A percentile compares a stretch with the other conserved stretches of the same genome.
phyloP scores from a whole-genome alignment of 1,140 invertebrate genomes.

The Andricus grossulariae region DNA sequence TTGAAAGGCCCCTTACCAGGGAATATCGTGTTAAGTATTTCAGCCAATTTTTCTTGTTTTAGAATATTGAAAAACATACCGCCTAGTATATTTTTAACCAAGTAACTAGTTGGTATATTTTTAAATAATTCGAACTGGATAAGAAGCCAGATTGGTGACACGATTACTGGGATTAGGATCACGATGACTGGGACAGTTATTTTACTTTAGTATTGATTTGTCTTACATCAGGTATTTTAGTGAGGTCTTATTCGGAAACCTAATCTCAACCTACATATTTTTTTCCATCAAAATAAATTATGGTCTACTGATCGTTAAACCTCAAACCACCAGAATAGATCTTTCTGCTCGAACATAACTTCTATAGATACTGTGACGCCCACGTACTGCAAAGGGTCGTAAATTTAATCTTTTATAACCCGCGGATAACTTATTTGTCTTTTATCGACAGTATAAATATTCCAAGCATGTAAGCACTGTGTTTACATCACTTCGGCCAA shows the following conservation, averaged over 20 bases:
- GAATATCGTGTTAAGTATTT: too few relatives aligned
- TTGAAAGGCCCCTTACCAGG: too few relatives aligned
- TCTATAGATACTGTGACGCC: conserved; percentile 54
- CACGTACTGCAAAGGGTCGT: conserved; percentile 51
- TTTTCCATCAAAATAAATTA: background rate
- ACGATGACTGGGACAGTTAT: too few relatives aligned
- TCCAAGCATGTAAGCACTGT: conserved; percentile 34
- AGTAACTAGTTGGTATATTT: background rate
- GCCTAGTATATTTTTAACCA: too few relatives aligned
- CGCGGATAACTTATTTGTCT: conserved; percentile 59
- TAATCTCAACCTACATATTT: background rate
- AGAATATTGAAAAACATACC: too few relatives aligned
- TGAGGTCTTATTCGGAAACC: background rate
- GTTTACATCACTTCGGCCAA: conserved; percentile 39
- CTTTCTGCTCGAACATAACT: background rate
- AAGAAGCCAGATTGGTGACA: background rate
- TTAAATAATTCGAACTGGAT: too few relatives aligned
- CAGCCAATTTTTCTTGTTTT: too few relatives aligned
- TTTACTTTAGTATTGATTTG: too few relatives aligned
- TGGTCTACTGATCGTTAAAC: background rate
- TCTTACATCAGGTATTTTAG: too few relatives aligned
- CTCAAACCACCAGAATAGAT: background rate
- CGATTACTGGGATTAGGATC: too few relatives aligned
- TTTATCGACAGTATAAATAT: conserved; percentile 60
- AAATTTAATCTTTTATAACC: conserved; percentile 58